Base-by-base conservation (phyloP, 2,113 vertebrate genomes). In the Phoenicopterus ruber region DNA sequence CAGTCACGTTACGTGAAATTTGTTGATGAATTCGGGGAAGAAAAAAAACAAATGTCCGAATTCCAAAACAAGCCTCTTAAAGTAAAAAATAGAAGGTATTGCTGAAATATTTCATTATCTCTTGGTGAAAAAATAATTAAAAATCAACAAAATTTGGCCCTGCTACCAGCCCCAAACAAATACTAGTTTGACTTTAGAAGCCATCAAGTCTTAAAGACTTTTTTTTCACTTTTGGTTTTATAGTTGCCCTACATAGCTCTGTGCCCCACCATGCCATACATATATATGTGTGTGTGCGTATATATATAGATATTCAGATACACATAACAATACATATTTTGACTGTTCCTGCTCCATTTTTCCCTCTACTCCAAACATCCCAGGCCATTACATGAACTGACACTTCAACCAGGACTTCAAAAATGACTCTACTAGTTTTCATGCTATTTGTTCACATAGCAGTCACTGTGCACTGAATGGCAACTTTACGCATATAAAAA, bases 11-110 rank as follows among this genome's bases (percentile, higher is more conserved):
- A 79, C 17, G 10, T 49, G 92, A 63, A 94, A 96, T 93, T 82
- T 90, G 61, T 73, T 71, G 84, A 94, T 29, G 88, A 96, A 89
- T 66, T 82, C 96, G 38, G n/a, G 50, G 88, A 86, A 7, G 76
- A 82, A 93, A 94, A 94, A 92, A 69, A 90, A 79, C 29, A 69
- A 89, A 79, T 18, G 0, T 13, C 44, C 42, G 63, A 83, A 93
- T 66, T 67, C 32, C 44, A 93, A 78, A 94, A 46, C 8, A 2
- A 91, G 57, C 11, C 50, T 58, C 80, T 40, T 90, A 61, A 95
- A 94, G 44, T 13, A 67, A 52, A 90, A 90, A 88, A 40, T 3
- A 44, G n/a, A 89, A 89, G 6, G 31, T 61, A 83, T 62, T 83
- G 76, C 50, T 62, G 31, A 92, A 93, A 86, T 44, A 81, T 65